Conservation (phyloP, 2,797 vertebrate genomes). For the Triplophysa yarkandensis region DNA sequence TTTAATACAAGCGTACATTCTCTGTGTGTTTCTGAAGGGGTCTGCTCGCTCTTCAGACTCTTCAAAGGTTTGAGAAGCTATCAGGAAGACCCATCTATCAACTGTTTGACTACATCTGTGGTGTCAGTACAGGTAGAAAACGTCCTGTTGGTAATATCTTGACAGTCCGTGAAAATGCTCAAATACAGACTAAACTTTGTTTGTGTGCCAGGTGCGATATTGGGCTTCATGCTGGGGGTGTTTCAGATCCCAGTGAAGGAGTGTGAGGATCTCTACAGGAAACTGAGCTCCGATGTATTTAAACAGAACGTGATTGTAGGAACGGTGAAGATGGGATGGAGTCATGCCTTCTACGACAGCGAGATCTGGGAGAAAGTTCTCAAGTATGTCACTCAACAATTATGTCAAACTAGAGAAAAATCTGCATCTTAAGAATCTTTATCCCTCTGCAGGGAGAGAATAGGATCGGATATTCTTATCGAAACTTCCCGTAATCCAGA, state of each 20-base stretch:
- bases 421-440: slow-evolving; percentile 28
- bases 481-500: slow-evolving; percentile 90
- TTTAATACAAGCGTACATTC: background rate
- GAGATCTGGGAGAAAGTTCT: slow-evolving; percentile 94
- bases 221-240: slow-evolving; percentile 94
- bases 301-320: slow-evolving; percentile 96
- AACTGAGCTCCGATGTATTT: slow-evolving; percentile 92
- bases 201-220: slow-evolving; percentile 84
- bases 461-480: slow-evolving; percentile 92
- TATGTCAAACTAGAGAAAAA: background rate
- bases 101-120: slow-evolving; percentile 76
- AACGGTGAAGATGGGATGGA: slow-evolving; percentile 98
- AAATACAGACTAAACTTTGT: too few species aligned
- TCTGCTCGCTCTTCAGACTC: slow-evolving; percentile 86
- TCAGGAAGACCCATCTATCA: slow-evolving; percentile 76
- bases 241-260: slow-evolving; percentile 90
- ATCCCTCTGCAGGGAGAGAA: slow-evolving; percentile 84
- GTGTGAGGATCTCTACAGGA: slow-evolving; percentile 92
- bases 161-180: too few species aligned
- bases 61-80: slow-evolving; percentile 84
- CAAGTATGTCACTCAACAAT: slow-evolving; percentile 76
- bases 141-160: too few species aligned
- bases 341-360: slow-evolving; percentile 94
- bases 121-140: slow-evolving; percentile 40
- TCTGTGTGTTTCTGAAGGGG: slow-evolving; percentile 73